Evolutionary conservation across 2,888 invertebrate genomes (phyloP).

Genomic region (Eristalis arbustorum): DNA sequence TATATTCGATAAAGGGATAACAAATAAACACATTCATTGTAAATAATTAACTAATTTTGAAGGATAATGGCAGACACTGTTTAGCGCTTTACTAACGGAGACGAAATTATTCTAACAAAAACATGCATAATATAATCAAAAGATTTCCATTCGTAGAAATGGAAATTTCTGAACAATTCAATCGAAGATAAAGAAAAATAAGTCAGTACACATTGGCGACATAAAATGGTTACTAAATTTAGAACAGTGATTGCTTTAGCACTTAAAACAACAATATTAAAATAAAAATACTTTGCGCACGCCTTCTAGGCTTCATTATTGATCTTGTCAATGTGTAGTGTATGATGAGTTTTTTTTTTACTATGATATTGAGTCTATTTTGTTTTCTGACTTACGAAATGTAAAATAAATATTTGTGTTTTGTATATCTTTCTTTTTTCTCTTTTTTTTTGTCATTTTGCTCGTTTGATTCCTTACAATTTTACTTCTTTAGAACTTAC

Average conservation of each 20-base stretch:
- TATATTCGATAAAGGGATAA: constrained; percentile 26
- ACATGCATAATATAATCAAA: constrained; percentile 55
- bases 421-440: constrained; percentile 48
- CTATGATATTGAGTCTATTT: constrained; percentile 52
- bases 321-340: constrained; percentile 45
- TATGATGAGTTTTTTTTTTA: constrained; percentile 37
- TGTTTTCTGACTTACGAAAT: constrained; percentile 66
- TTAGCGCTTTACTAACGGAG: constrained; percentile 45
- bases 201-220: background rate
- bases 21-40: constrained; percentile 36
- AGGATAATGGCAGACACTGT: constrained; percentile 52
- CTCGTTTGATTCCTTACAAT: constrained; percentile 66
- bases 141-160: constrained; percentile 35
- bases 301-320: constrained; percentile 62
- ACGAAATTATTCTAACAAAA: constrained; percentile 61
- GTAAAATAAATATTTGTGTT: constrained; percentile 70
- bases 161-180: constrained; percentile 23
- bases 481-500: constrained; percentile 71
- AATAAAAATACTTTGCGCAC: constrained; percentile 69
- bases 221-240: constrained; percentile 41
- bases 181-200: constrained; percentile 1
- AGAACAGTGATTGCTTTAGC: constrained; percentile 64
- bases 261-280: constrained; percentile 60
- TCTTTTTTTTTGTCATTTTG: constrained; percentile 62
- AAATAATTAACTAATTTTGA: constrained; percentile 60